Evolutionary conservation across 2,113 vertebrate species (phyloP), one percentile per base, ranked within the genome.

Genomic region (Catagonus wagneri): DNA sequence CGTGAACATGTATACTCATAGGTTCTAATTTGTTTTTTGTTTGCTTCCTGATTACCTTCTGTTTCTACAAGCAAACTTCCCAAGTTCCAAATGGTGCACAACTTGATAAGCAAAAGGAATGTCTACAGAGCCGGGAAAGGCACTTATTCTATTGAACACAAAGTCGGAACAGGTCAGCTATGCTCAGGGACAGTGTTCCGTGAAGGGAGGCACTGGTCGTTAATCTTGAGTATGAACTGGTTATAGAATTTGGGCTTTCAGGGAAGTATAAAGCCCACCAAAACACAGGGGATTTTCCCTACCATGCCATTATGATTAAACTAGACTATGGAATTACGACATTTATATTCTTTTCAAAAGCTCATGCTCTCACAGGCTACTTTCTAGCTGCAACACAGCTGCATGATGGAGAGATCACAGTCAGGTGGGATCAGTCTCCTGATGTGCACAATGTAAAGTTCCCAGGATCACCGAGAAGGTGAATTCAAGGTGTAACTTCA

Each of bases 11-110:
- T 90, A 75, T 39, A 58, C 88, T 76, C 17, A 36, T 54, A 54
- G 65, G 72, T 94, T 91, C 95, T 95, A 95, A 96, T 96, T 93
- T 92, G 78, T 39, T 93, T 94, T 95, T 95, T 71, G 79, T 94
- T 96, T 96, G 58, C 80, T 96, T 95, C 89, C 94, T 94, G 84
- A 96, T 93, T 92, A 86, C 27, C 91, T 93, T 78, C 83, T 86
- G 14, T 84, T 95, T 96, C 81, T 79, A 79, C 29, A n/a, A 89
- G 85, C 71, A 97, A 97, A 95, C 74, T 81, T 96, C 72, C 72
- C 85, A 89, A 92, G 52, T 96, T 96, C 85, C 83, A 78, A 96
- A 94, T 83, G 87, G 60, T 90, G 13, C 6, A 83, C 58, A 95
- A 76, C 34, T 63, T 63, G 34, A 81, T 10, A 56, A 94, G 93